Percentiles rank a stretch among this genome's conserved stretches.
phyloP scores from a whole-genome alignment of 2,888 invertebrate species.

The Xylota segnis region DNA sequence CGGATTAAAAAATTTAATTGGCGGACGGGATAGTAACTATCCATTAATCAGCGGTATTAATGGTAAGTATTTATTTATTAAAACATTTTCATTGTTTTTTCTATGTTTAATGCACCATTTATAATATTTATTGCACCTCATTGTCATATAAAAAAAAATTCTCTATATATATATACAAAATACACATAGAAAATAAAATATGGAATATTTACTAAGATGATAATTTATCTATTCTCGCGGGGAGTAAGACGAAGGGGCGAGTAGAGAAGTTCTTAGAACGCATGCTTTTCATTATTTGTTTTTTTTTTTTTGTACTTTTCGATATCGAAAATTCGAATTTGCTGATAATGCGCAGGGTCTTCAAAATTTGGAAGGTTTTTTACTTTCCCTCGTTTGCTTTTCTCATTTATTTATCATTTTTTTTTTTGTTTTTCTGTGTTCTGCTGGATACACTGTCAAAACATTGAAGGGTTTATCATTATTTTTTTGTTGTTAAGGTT shows the following conservation, averaged over 20 bases:
- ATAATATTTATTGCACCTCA: conserved; percentile 63
- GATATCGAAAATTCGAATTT: conserved; percentile 62
- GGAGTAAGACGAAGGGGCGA: neutral
- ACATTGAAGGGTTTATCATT: conserved; percentile 15
- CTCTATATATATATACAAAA: conserved; percentile 25
- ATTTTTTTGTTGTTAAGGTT: too few species aligned
- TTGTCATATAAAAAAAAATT: conserved; percentile 51
- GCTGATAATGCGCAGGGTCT: conserved; percentile 59
- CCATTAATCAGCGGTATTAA: conserved; percentile 91
- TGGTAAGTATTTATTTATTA: conserved; percentile 83
- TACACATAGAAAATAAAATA: conserved; percentile 43
- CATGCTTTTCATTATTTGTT: conserved; percentile 56
- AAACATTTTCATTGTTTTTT: neutral
- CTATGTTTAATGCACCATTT: conserved; percentile 21
- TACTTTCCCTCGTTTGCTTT: conserved; percentile 14
- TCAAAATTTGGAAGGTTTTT: conserved; percentile 22
- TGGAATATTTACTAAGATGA: conserved; percentile 56
- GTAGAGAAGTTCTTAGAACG: conserved; percentile 53
- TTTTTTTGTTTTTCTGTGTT: neutral
- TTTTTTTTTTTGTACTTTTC: conserved; percentile 37
- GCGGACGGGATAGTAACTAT: conserved; percentile 92
- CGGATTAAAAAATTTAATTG: conserved; percentile 92
- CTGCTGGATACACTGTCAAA: conserved; percentile 4
- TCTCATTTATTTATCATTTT: conserved; percentile 24
- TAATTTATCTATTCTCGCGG: conserved; percentile 55